These are phyloP conservation scores for Conus betulinus DNA, from an alignment of 1,140 invertebrate genomes.

Conservation along the genomic window DNA sequence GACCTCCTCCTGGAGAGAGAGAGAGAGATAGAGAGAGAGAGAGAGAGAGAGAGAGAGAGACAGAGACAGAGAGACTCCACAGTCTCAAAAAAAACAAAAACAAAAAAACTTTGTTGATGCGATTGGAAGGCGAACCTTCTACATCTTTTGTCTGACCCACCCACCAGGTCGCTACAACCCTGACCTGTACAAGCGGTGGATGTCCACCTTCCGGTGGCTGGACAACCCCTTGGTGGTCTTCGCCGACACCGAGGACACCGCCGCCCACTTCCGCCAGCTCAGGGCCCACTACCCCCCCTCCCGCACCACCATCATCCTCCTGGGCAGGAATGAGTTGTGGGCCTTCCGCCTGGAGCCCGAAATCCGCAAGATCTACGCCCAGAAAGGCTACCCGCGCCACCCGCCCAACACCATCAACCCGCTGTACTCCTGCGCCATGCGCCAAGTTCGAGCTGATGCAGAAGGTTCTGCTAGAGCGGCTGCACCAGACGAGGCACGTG, in stretches of 20 bases:
- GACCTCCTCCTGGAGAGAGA: too few species aligned
- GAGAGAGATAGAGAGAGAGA: too few species aligned
- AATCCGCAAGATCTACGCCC: slow-evolving; percentile 56
- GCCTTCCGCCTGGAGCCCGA: slow-evolving; percentile 52
- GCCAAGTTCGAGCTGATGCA: slow-evolving; percentile 63
- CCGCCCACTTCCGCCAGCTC: slow-evolving; percentile 26
- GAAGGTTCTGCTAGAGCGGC: slow-evolving; percentile 46
- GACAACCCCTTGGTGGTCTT: slow-evolving; percentile 50
- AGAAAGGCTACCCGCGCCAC: slow-evolving; percentile 59
- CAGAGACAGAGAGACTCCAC: background rate
- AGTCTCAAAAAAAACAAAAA: background rate
- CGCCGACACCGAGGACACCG: slow-evolving; percentile 45
- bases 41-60: too few species aligned
- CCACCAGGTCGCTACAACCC: slow-evolving; percentile 21
- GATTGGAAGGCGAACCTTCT: background rate
- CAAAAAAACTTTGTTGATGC: background rate
- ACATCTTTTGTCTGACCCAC: background rate
- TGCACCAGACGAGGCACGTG: slow-evolving; percentile 53
- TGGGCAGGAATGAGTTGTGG: slow-evolving; percentile 59
- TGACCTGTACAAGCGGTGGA: slow-evolving; percentile 48
- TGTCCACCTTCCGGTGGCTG: slow-evolving; percentile 44
- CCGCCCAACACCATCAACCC: slow-evolving; percentile 60
- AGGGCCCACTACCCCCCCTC: slow-evolving; percentile 43
- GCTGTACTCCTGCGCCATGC: slow-evolving; percentile 64
- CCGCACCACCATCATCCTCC: slow-evolving; percentile 54